These are phyloP conservation scores for Anisognathus igniventris DNA, from an alignment of 2,797 vertebrate genomes.

Conservation along the genomic window DNA sequence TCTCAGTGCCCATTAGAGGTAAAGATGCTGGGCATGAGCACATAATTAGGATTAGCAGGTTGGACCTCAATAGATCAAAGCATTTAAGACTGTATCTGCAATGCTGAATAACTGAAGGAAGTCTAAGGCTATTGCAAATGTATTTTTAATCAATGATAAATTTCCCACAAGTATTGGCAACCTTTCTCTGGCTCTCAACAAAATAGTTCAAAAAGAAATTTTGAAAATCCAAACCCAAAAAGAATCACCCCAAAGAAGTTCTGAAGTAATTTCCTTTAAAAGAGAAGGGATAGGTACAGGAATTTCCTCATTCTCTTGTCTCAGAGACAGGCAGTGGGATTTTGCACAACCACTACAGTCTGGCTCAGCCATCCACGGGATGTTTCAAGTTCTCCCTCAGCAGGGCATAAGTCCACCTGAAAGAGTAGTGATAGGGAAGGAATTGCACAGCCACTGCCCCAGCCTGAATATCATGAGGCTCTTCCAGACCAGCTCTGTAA, in stretches of 20 bases:
- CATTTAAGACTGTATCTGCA: not conserved
- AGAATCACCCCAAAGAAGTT: not conserved
- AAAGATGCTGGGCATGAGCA: not conserved
- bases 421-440: not conserved
- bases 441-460: not conserved
- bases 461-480: not conserved
- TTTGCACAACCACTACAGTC: not conserved
- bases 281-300: not conserved
- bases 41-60: not conserved
- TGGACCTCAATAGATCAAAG: not conserved
- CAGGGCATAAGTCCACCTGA: not conserved
- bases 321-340: not conserved
- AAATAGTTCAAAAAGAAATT: not conserved
- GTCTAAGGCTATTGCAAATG: not conserved
- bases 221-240: not conserved
- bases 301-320: not conserved
- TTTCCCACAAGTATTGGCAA: not conserved
- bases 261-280: not conserved
- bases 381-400: not conserved
- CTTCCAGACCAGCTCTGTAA: conserved; percentile 13
- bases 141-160: not conserved
- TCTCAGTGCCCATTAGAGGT: not conserved
- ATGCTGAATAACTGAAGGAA: not conserved
- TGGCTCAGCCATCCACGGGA: accelerated
- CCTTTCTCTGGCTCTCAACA: not conserved